A percentile compares a stretch with the other conserved stretches of the same genome.
phyloP scores from a whole-genome alignment of 2,888 invertebrate species.

The Lasioglossum figueresi region DNA sequence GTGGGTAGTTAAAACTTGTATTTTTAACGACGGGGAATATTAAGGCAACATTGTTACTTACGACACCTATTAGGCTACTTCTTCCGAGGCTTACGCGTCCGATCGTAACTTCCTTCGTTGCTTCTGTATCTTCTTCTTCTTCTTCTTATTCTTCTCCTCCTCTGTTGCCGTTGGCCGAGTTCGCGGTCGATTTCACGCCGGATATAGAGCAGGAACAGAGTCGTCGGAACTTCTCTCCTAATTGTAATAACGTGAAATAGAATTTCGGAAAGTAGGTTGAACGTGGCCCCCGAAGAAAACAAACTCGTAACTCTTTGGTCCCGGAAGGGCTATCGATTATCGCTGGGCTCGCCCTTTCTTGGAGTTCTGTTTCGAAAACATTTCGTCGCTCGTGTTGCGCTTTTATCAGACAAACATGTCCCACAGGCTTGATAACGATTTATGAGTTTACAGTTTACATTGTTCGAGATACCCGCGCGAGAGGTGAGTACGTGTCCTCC shows the following conservation, averaged over 20 bases:
- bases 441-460: constrained; percentile 5
- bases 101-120: constrained; percentile 19
- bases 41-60: constrained; percentile 32
- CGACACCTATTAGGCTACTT: constrained; percentile 1
- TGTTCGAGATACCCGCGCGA: neutral
- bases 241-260: constrained; percentile 51
- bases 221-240: constrained; percentile 33
- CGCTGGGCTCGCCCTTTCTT: constrained; percentile 19
- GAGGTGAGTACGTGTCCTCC: neutral
- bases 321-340: constrained; percentile 39
- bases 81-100: constrained; percentile 15
- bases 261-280: constrained; percentile 47
- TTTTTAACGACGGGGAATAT: constrained; percentile 21
- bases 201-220: constrained; percentile 10
- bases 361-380: constrained; percentile 5
- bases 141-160: rapidly evolving
- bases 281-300: constrained; percentile 40
- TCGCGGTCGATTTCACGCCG: constrained; percentile 34
- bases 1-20: constrained; percentile 28
- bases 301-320: constrained; percentile 47
- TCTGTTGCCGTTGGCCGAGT: constrained; percentile 29
- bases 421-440: neutral
- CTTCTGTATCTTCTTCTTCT: neutral
- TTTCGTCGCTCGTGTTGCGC: constrained; percentile 1
- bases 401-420: neutral